Evolutionary conservation across 2,888 invertebrate genomes (phyloP), one percentile per base, ranked within the genome.

Genomic region (Dusona sp.): DNA sequence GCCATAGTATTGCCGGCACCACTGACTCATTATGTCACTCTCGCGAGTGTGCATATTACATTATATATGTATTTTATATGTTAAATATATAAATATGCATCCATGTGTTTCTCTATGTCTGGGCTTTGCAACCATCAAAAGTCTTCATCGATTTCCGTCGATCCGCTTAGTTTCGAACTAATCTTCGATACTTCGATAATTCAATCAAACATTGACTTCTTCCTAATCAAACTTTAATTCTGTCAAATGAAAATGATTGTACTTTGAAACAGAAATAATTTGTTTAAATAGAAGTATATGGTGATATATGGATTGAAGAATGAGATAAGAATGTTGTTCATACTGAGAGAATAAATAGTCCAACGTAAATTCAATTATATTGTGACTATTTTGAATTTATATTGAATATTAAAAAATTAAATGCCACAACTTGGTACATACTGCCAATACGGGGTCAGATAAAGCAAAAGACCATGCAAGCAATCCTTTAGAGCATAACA

Each of bases 1-100:
- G 84, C 88, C 89, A 90, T 90, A 88, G 91, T 91, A 89, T 89
- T 89, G 92, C 91, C 91, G 90, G 87, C 89, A 88, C 85, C 86
- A 88, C 89, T 89, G 90, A 90, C 91, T 91, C 91, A 92, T 92
- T 92, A 92, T 91, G 91, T 92, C 92, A 92, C 90, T 92, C 89
- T 88, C 57, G 77, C 67, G 64, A 80, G 85, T 88, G 77, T 77
- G 84, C 38, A 75, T 80, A 42, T 42, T 42, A 42, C 2, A 42
- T 42, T 42, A 42, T 42, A 42, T 42, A 42, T 13, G 8, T 42
- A 42, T 42, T 13, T 42, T 13, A 33, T 33, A 33, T 33, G 42
- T 42, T 51, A 81, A 72, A 72, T 84, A 80, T 33, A 74, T 68
- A 70, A 38, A 54, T 81, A 64, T 75, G 6, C 4, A 11, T 33